These are phyloP conservation scores for Pollenia labialis DNA, from an alignment of 2,888 invertebrate species.

Conservation along the genomic window DNA sequence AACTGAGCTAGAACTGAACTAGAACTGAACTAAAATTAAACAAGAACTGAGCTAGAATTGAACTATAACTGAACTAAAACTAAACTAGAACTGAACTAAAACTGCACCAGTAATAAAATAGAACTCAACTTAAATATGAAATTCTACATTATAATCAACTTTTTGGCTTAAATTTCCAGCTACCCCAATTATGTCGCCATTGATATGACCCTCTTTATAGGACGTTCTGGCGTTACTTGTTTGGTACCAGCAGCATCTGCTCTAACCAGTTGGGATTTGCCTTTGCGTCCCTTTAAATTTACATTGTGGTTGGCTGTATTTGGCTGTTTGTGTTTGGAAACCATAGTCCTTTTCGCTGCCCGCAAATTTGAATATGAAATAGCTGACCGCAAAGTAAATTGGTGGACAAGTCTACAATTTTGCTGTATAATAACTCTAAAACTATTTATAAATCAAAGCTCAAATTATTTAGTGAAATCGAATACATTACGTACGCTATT, in stretches of 20 bases:
- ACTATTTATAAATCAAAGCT: conserved; percentile 79
- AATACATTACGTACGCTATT: conserved; percentile 78
- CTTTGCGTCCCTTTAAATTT: conserved; percentile 86
- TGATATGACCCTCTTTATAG: conserved; percentile 86
- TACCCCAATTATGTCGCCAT: conserved; percentile 86
- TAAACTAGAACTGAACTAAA: no score
- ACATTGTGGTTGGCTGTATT: conserved; percentile 86
- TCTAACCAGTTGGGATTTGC: conserved; percentile 86
- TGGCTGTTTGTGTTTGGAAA: conserved; percentile 84
- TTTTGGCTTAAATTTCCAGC: conserved; percentile 84
- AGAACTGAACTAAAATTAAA: no score
- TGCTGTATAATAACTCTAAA: conserved; percentile 78
- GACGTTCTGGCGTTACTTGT: conserved; percentile 88
- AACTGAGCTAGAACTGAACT: no score
- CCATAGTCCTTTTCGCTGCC: conserved; percentile 80
- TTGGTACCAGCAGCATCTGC: conserved; percentile 88
- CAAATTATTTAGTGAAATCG: conserved; percentile 76
- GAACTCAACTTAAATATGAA: no score
- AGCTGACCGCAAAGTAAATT: background rate
- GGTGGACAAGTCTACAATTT: conserved; percentile 75
- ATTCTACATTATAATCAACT: background rate
- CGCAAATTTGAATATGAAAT: conserved; percentile 73
- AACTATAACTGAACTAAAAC: no score
- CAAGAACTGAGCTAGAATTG: no score
- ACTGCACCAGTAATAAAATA: no score